Conservation (phyloP, 92 coral and sea anemone genomes). For the Zoanthus solanderi region DNA sequence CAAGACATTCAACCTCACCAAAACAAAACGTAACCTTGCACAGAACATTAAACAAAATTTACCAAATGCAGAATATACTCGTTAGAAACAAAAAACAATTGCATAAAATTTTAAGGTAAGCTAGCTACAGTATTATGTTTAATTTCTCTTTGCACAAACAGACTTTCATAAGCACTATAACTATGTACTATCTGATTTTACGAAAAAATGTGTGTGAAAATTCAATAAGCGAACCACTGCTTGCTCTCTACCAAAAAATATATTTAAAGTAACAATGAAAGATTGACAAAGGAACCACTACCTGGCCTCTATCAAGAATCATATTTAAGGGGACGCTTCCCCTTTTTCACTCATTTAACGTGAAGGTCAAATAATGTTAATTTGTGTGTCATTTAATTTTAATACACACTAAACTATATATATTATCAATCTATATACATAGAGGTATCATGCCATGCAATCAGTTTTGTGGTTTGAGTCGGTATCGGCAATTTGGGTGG, state of each 20-base stretch:
- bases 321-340: not conserved
- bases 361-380: conserved; percentile 4
- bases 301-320: too few relatives aligned
- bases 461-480: conserved; percentile 17
- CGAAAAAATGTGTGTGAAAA: too few relatives aligned
- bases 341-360: conserved; percentile 4
- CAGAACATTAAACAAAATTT: conserved; percentile 47
- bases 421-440: not conserved
- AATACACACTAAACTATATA: not conserved
- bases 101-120: not conserved
- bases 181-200: too few relatives aligned
- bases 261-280: too few relatives aligned
- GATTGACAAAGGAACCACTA: too few relatives aligned
- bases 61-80: not conserved
- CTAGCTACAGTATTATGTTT: not conserved
- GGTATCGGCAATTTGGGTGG: conserved; percentile 19
- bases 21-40: conserved; percentile 63
- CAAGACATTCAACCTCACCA: conserved; percentile 51
- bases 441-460: conserved; percentile 1
- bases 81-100: not conserved
- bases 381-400: conserved; percentile 6
- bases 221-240: too few relatives aligned
- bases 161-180: too few relatives aligned
- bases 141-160: too few relatives aligned
- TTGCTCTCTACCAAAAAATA: too few relatives aligned